These are phyloP conservation scores for Watsonalla binaria DNA, from an alignment of 2,888 invertebrate species.

Conservation along the genomic window DNA sequence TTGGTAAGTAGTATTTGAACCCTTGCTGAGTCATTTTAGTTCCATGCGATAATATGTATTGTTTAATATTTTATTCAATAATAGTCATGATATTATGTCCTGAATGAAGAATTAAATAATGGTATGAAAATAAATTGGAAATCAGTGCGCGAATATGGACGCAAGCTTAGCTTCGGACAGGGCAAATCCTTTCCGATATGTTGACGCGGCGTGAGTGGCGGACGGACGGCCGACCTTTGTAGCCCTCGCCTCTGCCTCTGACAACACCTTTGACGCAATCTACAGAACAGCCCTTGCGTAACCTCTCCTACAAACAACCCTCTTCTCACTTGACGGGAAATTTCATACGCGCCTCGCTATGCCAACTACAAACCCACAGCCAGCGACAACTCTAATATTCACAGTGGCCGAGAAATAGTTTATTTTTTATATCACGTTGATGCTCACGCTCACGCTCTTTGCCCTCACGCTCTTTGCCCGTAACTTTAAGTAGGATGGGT, in stretches of 20 bases:
- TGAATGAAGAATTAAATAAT: too few species aligned
- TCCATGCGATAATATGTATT: too few species aligned
- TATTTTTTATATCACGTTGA: conserved; percentile 3
- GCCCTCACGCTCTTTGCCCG: too few species aligned
- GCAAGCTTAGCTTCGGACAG: conserved; percentile 32
- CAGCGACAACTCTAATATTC: conserved; percentile 34
- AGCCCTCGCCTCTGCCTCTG: conserved; percentile 59
- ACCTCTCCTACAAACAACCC: conserved; percentile 51
- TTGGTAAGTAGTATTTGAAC: too few species aligned
- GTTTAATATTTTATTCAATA: too few species aligned
- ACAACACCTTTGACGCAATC: conserved; percentile 63
- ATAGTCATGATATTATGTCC: too few species aligned
- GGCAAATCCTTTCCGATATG: conserved; percentile 59
- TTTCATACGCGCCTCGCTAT: conserved; percentile 52
- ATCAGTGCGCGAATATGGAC: conserved; percentile 21
- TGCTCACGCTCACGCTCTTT: background rate
- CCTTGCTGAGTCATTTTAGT: too few species aligned
- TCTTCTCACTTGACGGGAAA: conserved; percentile 45
- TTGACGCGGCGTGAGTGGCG: conserved; percentile 39
- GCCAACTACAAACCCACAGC: conserved; percentile 23
- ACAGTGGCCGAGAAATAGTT: background rate
- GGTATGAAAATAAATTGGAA: background rate
- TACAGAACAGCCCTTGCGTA: conserved; percentile 55
- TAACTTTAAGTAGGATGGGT: too few species aligned
- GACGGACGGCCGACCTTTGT: conserved; percentile 49